Percentiles rank a stretch among this genome's conserved stretches.
These are phyloP conservation scores for Danio tinwini DNA, from an alignment of 2,797 vertebrate genomes.

Conservation along the genomic window DNA sequence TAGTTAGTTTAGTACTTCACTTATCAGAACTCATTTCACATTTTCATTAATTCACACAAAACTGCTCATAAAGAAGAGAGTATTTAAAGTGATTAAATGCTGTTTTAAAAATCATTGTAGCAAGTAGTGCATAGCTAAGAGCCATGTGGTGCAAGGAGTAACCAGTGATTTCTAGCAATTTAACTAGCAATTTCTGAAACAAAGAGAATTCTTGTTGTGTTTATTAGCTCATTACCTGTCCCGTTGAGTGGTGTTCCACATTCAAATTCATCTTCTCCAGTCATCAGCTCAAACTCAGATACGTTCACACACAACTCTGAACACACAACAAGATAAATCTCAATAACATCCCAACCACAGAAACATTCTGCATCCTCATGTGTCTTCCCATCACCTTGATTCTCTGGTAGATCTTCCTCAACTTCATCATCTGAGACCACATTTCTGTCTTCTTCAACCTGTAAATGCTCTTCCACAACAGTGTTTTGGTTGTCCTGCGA, in stretches of 20 bases:
- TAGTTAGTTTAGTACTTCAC: no score
- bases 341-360: not conserved
- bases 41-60: no score
- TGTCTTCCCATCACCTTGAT: conserved; percentile 29
- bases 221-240: conserved; percentile 38
- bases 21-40: no score
- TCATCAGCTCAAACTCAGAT: conserved; percentile 27
- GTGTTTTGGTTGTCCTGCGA: conserved; percentile 6
- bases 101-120: no score
- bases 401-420: conserved; percentile 32
- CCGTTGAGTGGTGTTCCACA: conserved; percentile 47
- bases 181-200: not conserved
- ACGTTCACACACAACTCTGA: conserved; percentile 29
- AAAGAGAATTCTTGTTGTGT: not conserved
- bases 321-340: conserved; percentile 30
- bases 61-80: no score
- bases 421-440: conserved; percentile 40
- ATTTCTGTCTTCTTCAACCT: conserved; percentile 17
- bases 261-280: conserved; percentile 51
- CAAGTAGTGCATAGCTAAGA: no score
- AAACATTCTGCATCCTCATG: not conserved
- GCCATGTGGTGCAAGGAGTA: no score
- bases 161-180: no score
- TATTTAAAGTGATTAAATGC: no score
- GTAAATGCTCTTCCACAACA: conserved; percentile 17